Evolutionary conservation across 2,797 vertebrate species (phyloP).

Genomic region (Micropoecilia bifurca): DNA sequence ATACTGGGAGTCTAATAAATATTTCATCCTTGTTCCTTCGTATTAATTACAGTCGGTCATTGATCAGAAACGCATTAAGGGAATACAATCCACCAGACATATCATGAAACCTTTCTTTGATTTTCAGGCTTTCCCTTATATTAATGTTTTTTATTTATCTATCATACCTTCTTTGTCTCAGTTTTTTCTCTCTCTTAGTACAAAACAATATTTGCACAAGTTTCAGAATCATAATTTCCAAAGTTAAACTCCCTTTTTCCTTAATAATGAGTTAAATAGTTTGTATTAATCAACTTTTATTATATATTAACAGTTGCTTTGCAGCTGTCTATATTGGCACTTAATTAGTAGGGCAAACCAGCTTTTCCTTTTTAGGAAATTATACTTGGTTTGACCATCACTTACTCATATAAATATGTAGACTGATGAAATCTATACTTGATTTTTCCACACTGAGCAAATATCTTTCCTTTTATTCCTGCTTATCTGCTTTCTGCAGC

Average conservation of each 20-base stretch:
- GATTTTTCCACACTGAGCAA: not conserved
- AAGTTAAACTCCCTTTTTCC: constrained; percentile 11
- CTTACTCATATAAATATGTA: not conserved
- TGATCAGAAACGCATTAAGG: constrained; percentile 69
- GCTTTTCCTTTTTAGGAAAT: not conserved
- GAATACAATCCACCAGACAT: constrained; percentile 39
- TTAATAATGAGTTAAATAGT: not conserved
- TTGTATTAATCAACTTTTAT: not conserved
- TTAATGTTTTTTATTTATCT: constrained; percentile 9
- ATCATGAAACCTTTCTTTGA: constrained; percentile 37
- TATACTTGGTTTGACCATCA: not conserved
- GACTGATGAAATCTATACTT: not conserved
- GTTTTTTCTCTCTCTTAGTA: not conserved
- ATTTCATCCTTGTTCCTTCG: constrained; percentile 59
- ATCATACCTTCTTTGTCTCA: not conserved
- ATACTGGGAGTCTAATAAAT: constrained; percentile 59
- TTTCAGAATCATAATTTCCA: constrained; percentile 2
- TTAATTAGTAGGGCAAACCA: not conserved
- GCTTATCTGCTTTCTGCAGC: not conserved
- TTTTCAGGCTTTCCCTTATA: constrained; percentile 7
- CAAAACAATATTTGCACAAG: constrained; percentile 20
- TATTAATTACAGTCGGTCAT: constrained; percentile 73
- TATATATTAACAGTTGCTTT: not conserved
- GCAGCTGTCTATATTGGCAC: not conserved
- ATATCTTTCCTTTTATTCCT: not conserved